Conservation (phyloP, 2,113 vertebrate species). For the Petrocephalus microphthalmus region DNA sequence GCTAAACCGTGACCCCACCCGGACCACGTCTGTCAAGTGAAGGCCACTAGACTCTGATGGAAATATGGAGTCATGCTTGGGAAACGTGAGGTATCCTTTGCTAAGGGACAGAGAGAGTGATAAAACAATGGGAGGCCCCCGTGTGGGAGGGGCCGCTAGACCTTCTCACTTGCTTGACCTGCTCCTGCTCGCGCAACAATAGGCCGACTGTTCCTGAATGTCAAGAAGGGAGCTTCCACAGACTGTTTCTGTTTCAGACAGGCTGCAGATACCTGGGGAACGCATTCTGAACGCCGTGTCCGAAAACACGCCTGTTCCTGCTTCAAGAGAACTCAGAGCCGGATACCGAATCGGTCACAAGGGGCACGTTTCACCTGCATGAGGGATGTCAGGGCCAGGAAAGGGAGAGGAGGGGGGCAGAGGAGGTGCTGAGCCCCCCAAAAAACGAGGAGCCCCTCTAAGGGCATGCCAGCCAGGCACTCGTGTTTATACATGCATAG, state of each 20-base stretch:
- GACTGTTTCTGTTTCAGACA: not conserved
- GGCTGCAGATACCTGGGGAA: not conserved
- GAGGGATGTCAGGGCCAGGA: not conserved
- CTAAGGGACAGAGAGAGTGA: not conserved
- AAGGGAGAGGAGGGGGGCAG: not conserved
- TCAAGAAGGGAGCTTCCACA: not conserved
- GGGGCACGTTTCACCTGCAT: not conserved
- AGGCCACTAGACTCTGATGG: not conserved
- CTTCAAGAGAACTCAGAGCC: not conserved
- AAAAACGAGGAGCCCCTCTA: not conserved
- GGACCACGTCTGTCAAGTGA: not conserved
- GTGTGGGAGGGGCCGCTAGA: not conserved
- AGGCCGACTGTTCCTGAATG: not conserved
- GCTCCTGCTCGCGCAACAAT: not conserved
- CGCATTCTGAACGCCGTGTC: not conserved
- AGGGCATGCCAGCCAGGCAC: not conserved
- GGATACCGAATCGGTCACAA: not conserved
- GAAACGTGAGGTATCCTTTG: not conserved
- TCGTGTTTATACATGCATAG: not conserved
- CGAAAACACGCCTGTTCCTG: not conserved
- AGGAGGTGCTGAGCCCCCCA: not conserved
- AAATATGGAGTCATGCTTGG: not conserved
- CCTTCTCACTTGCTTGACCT: not conserved
- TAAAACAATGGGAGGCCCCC: not conserved
- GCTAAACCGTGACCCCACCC: not conserved